Evolutionary conservation across 2,888 invertebrate species (phyloP), one percentile per base, ranked within the genome.

Genomic region (Cactoblastis cactorum): DNA sequence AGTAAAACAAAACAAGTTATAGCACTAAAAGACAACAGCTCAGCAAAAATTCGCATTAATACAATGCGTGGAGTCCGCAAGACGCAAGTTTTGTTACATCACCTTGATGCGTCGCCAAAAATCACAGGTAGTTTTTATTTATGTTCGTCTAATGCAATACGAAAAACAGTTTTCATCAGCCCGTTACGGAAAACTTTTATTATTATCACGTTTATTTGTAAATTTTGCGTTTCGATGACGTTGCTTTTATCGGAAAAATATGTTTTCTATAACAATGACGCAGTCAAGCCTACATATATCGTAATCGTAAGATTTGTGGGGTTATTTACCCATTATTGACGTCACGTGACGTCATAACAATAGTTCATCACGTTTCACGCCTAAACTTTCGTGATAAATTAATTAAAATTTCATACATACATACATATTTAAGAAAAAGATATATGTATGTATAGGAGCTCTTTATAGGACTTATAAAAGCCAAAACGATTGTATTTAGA

Each of bases 301-400:
- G n/a, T n/a, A n/a, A n/a, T 67, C 58, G 50, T 57, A 52, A 50
- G 59, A 63, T 59, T 56, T 63, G 58, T 47, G 59, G 61, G 77
- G 73, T 74, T 71, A 62, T 71, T 75, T 67, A 72, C 68, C 68
- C 65, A 56, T 57, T 62, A 64, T 70, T 71, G 72, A 76, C 57
- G 35, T 24, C 46, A 46, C 4, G n/a, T n/a, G n/a, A n/a, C n/a
- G n/a, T n/a, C n/a, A n/a, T n/a, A n/a, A n/a, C n/a, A n/a, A n/a
- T n/a, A n/a, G n/a, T n/a, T n/a, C n/a, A n/a, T n/a, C n/a, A n/a
- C n/a, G n/a, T n/a, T n/a, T n/a, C n/a, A n/a, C n/a, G n/a, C n/a
- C n/a, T n/a, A n/a, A n/a, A n/a, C n/a, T n/a, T n/a, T n/a, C n/a
- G n/a, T n/a, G n/a, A n/a, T n/a, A n/a, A n/a, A n/a, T n/a, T n/a